Conservation (phyloP, 2,888 invertebrate species). For the Platypus cylindrus region DNA sequence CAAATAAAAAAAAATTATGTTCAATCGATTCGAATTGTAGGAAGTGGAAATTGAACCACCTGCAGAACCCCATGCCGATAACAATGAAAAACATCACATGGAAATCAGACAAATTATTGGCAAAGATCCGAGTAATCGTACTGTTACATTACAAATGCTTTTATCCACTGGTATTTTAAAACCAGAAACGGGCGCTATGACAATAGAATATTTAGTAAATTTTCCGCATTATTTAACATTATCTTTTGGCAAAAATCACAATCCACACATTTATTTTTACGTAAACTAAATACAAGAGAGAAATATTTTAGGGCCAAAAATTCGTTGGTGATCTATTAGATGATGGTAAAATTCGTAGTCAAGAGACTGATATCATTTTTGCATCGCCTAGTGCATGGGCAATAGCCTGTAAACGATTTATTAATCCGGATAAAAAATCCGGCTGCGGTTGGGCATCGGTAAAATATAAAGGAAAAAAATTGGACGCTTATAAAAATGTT, state of each 20-base stretch:
- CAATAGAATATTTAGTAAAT: slow-evolving; percentile 76
- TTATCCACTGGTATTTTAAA: slow-evolving; percentile 73
- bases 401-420: slow-evolving; percentile 79
- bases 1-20: too few species aligned
- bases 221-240: too few species aligned
- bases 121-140: slow-evolving; percentile 27
- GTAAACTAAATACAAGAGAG: too few species aligned
- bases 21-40: slow-evolving; percentile 7
- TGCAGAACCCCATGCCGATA: slow-evolving; percentile 10
- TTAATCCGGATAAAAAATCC: slow-evolving; percentile 83
- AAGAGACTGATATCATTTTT: slow-evolving; percentile 78
- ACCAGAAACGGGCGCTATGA: slow-evolving; percentile 73
- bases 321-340: slow-evolving; percentile 76
- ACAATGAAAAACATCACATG: slow-evolving; percentile 11
- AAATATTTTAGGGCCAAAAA: slow-evolving; percentile 71
- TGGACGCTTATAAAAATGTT: slow-evolving; percentile 78
- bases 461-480: slow-evolving; percentile 73
- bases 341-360: slow-evolving; percentile 80
- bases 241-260: too few species aligned
- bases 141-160: slow-evolving; percentile 76
- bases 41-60: slow-evolving; percentile 13
- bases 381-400: slow-evolving; percentile 89
- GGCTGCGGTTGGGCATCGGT: slow-evolving; percentile 92
- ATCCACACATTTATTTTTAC: too few species aligned
- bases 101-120: slow-evolving; percentile 23